Base-by-base conservation (phyloP, 2,888 invertebrate species). In the Rhagium mordax region DNA sequence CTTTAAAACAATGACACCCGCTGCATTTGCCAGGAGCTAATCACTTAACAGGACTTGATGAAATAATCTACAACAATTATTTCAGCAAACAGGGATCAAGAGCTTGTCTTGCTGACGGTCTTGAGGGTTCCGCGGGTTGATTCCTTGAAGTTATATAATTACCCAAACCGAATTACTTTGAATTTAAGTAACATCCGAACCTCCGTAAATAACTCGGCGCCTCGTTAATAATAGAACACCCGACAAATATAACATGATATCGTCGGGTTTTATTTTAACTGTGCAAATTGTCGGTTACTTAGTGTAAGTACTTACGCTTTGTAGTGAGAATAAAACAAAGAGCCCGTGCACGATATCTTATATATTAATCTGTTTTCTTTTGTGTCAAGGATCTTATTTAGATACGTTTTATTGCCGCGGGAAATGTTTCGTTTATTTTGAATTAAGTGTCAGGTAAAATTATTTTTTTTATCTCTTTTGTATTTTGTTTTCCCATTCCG, bases 181-280 rank as follows among this genome's bases (percentile, higher is more conserved):
- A 55, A 55, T 55, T 27, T 27, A 15, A 55, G 15, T 55, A 55
- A 55, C 55, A 27, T 55, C 55, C 27, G 27, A 55, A 55, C 51
- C 69, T 29, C 69, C 33, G 67, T 72, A 71, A 71, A 75, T 72
- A 70, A 71, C 70, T 75, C 67, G 75, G 72, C 75, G 75, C 75
- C 68, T 73, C 70, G 57, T 49, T 72, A 70, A 75, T 71, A 75
- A 75, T 75, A 75, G 75, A 75, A 70, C 70, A 29, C 59, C 67
- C 15, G 55, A 73, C 47, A 27, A 70, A 61, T 61, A 61, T 47
- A 61, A 21, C 48, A 7, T 41, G 62, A 16, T 64, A 49, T 24
- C 20, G 15, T 27, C 21, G 2, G 13, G 20, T 41, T 48, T 48
- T 15, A 21, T 47, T 47, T 41, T 41, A 60, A 60, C 33, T 41